Evolutionary conservation across 2,888 invertebrate species (phyloP), one percentile per base, ranked within the genome.

Genomic region (Lasioglossum zephyrum): DNA sequence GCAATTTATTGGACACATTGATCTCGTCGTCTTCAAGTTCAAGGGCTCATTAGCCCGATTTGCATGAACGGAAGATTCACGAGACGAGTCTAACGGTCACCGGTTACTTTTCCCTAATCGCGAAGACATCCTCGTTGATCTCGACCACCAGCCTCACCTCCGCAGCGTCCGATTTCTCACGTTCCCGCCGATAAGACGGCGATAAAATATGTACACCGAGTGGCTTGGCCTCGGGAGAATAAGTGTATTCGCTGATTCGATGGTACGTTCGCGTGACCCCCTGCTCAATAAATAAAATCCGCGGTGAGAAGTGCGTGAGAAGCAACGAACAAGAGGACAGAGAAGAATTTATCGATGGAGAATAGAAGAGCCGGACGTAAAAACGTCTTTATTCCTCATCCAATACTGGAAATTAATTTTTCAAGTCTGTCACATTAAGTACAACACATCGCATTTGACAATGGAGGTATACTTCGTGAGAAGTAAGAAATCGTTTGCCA

Each of bases 91-190:
- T 85, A 87, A 83, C 87, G 87, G 78, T 83, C 80, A 72, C 41
- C 44, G 84, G 81, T 81, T 87, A 87, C 84, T 81, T 87, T 84
- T 79, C 77, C 73, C 84, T 87, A 87, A 87, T 87, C 87, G 77
- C 44, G 70, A 73, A 53, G 72, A 77, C 81, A 77, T 47, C 77
- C 49, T 9, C 31, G 57, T 36, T 82, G 82, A 75, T 90, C 72
- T 72, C 81, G 79, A 72, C 36, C 18, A 49, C 4, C 31, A 18
- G 44, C n/a, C 73, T 88, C 81, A 47, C 81, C 72, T 86, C 70
- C 72, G 81, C 44, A 69, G 82, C 49, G 84, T 88, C 73, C 82
- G 75, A 82, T 84, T 89, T 88, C 88, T 82, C 89, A 85, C 83
- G 86, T 82, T 60, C 76, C 44, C 75, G 41, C 75, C 73, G 82